A percentile compares a stretch with the other conserved stretches of the same genome.
phyloP scores from a whole-genome alignment of 2,797 vertebrate species.

The Oophaga sylvatica region DNA sequence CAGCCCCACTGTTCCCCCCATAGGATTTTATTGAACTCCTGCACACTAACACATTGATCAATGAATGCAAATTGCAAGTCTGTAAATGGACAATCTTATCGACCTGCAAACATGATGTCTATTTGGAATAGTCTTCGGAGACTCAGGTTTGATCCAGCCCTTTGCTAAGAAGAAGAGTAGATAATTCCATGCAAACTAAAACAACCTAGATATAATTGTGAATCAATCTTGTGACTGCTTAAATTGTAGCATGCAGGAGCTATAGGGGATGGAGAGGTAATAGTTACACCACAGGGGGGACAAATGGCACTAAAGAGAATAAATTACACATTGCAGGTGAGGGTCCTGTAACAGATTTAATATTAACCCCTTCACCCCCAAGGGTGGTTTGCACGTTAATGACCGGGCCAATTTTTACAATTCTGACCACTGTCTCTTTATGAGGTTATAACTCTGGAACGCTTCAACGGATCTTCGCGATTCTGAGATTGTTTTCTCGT shows the following conservation, averaged over 20 bases:
- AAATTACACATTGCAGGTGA: neutral
- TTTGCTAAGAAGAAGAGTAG: neutral
- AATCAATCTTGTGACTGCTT: neutral
- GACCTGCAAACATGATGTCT: conserved; percentile 61
- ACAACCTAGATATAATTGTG: neutral
- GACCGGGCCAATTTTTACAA: too few species aligned
- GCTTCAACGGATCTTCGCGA: too few species aligned
- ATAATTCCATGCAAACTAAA: neutral
- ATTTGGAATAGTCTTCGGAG: conserved; percentile 45
- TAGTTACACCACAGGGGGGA: neutral
- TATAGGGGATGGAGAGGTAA: neutral
- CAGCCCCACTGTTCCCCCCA: neutral
- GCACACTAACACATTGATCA: conserved; percentile 60
- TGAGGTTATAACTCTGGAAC: too few species aligned
- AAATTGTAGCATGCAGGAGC: neutral
- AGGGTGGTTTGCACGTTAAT: too few species aligned
- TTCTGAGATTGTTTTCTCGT: too few species aligned
- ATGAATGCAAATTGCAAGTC: conserved; percentile 63
- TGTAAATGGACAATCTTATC: conserved; percentile 58
- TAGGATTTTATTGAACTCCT: conserved; percentile 52
- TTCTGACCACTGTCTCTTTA: too few species aligned
- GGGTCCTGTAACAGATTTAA: neutral
- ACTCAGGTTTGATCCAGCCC: neutral
- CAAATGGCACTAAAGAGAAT: too few species aligned
- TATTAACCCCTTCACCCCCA: too few species aligned